Evolutionary conservation across 2,888 invertebrate genomes (phyloP), one percentile per base, ranked within the genome.

Genomic region (Pharmacophagus antenor): DNA sequence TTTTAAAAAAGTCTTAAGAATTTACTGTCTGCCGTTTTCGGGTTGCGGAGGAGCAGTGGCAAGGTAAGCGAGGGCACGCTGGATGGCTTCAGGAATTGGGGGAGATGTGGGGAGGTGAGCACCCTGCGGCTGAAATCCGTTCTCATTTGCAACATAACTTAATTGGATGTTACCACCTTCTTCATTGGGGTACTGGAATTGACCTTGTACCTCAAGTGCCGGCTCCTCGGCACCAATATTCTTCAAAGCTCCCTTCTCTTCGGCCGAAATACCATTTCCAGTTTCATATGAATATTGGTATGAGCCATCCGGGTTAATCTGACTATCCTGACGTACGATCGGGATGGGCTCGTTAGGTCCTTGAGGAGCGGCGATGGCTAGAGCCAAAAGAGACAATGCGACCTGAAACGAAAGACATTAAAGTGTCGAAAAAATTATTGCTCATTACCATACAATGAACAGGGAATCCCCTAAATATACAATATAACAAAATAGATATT

Each of bases 11-110:
- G 50, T n/a, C 5, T 49, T 27, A 55, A 17, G 25, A 50, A 44
- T 60, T 63, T 64, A 58, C 63, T 61, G 37, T 23, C 61, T 56
- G 63, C 46, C 58, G 20, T 46, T 61, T 63, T 70, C 64, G 47
- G 84, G 74, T 63, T 88, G 91, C 22, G 92, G 93, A 17, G 94
- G 93, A 49, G 93, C 92, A 22, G 93, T 92, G 27, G 94, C 94
- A 65, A 94, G 90, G 77, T 92, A 94, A 42, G 92, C 94, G 50
- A 94, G 82, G 23, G 94, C 92, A 58, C 92, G 92, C 71, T 93
- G 93, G 70, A 95, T 95, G 56, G 92, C 93, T 62, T 89, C 92
- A 54, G 95, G 95, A 63, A 94, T 93, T 62, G 95, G 95, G 44
- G 94, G 95, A 25, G 94, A 91, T 1, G 93, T 93, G 31, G 93